Percentiles rank a stretch among this genome's conserved stretches.
Conservation (phyloP, 1,140 invertebrate genomes). For the Scaptomyza hsui region DNA sequence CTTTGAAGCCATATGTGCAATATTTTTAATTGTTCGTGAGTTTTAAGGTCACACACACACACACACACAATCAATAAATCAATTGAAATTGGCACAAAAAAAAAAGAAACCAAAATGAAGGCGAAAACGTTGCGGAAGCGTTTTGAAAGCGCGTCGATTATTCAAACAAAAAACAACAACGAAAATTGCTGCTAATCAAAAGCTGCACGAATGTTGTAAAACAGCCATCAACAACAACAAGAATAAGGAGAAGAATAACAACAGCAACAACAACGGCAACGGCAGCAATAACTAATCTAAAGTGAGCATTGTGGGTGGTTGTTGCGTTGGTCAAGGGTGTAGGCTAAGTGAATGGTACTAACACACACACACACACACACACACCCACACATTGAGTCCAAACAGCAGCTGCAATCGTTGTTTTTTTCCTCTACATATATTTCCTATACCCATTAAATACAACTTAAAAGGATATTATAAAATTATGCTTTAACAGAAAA, state of each 20-base stretch:
- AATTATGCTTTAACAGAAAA: too few relatives aligned
- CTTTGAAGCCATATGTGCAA: background rate
- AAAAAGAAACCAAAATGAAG: conserved; percentile 38
- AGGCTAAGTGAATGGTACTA: conserved; percentile 54
- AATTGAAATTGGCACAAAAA: conserved; percentile 40
- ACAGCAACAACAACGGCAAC: conserved; percentile 12
- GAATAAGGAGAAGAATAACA: conserved; percentile 14
- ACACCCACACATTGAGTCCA: conserved; percentile 12
- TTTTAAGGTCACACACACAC: background rate
- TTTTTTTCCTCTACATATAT: too few relatives aligned
- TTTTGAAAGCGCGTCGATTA: conserved; percentile 43
- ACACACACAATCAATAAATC: conserved; percentile 59
- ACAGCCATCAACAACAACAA: conserved; percentile 23
- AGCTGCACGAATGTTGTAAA: conserved; percentile 67
- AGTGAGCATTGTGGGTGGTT: conserved; percentile 16
- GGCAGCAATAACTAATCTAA: conserved; percentile 71
- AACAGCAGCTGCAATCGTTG: conserved; percentile 29
- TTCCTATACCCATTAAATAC: conserved; percentile 1
- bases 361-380: conserved; percentile 34
- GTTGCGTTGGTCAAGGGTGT: conserved; percentile 16
- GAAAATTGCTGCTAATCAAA: conserved; percentile 75
- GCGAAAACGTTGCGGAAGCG: conserved; percentile 37
- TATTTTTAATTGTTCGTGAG: background rate
- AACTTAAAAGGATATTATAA: too few relatives aligned
- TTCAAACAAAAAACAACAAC: conserved; percentile 35